Evolutionary conservation across 2,797 vertebrate genomes (phyloP), one percentile per base, ranked within the genome.

Genomic region (Coluber constrictor): DNA sequence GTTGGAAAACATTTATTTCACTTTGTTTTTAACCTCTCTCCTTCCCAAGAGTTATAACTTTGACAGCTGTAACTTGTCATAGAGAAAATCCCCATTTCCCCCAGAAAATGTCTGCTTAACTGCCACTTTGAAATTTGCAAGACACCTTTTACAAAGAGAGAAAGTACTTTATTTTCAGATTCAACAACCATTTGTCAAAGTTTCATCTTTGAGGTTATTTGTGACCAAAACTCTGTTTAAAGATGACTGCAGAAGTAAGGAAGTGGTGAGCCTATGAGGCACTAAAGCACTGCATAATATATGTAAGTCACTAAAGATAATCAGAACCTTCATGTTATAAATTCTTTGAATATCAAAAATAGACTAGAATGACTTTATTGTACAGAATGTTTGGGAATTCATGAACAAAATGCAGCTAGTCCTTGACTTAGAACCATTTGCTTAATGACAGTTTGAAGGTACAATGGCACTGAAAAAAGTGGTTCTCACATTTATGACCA

Each of bases 1-100:
- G 92, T 97, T 96, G 95, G 96, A 96, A 97, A 95, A 93, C 66
- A 96, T 92, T 0, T 27, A 96, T 96, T 56, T 94, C 88, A 87
- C 93, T 96, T 60, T 66, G 95, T 95, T 92, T 92, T 55, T 94
- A 43, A 11, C 43, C 1, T 96, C 9, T 29, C 29, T 54, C 15
- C 90, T 92, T 54, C 94, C n/a, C 13, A 97, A 93, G 91, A 88
- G n/a, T 92, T 93, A 95, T 96, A 95, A 9, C 54, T 90, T 93
- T 96, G 95, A 92, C 95, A 97, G 92, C 94, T 96, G 63, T 95
- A 95, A 13, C 89, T 95, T 96, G 95, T 96, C 83, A 89, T 13
- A 8, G 92, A 95, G 95, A 94, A 96, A 96, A 96, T 94, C 92
- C 23, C 95, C 60, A 61, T 27, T 61, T 61, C 2, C 23, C 23